Evolutionary conservation across 2,113 vertebrate genomes (phyloP), one percentile per base, ranked within the genome.

Genomic region (Boleophthalmus pectinirostris): DNA sequence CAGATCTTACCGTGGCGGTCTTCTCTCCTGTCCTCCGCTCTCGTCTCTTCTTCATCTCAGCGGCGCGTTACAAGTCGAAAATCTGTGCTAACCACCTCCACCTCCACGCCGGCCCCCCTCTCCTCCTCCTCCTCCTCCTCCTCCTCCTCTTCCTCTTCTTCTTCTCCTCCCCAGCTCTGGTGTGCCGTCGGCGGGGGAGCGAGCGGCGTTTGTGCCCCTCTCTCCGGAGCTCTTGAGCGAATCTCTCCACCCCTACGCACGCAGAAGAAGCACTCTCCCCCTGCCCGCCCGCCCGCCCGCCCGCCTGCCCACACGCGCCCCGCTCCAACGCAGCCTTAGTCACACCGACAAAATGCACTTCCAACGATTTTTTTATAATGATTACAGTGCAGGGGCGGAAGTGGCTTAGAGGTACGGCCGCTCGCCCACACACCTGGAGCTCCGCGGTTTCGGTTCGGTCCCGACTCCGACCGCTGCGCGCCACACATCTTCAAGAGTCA

Each of bases 171-270:
- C 61, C 61, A 12, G 56, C 83, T 69, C 78, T 73, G 72, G 24
- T 81, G 58, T 74, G 74, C 69, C 54, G 51, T 63, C 25, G 51
- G 70, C 75, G 78, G 58, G 58, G 81, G 1, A 78, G 79, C 73
- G 75, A 85, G 88, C 85, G 79, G 87, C 85, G 87, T 87, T 89
- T 86, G 89, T 89, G 82, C 89, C 89, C 29, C 90, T 91, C 92
- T 84, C 91, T 92, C 86, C 92, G 88, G 84, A 87, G 90, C 82
- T 81, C 87, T 89, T 89, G 87, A 89, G 82, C 88, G 91, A 88
- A 89, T 87, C 89, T 91, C 89, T 89, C 85, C 84, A 88, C 91
- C 86, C 88, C 89, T 79, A 90, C 90, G 80, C 90, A 88, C 74
- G 54, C n/a, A n/a, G n/a, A n/a, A n/a, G n/a, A n/a, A n/a, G n/a